Evolutionary conservation across 2,797 vertebrate species (phyloP), one percentile per base, ranked within the genome.

Genomic region (Odontamblyopus lacepedii): DNA sequence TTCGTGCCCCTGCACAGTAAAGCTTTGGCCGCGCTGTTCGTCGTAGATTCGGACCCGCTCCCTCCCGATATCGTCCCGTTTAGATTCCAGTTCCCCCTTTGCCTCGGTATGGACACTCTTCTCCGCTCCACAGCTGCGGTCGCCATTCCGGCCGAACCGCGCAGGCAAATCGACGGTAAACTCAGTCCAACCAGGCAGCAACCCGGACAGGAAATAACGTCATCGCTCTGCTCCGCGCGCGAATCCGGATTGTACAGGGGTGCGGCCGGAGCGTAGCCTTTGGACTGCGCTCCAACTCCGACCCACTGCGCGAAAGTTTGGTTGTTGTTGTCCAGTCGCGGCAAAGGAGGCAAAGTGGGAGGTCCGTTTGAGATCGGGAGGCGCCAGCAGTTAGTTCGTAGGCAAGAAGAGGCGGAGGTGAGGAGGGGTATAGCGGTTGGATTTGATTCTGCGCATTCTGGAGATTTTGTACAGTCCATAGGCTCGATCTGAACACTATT

Each of bases 101-200:
- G 89, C 29, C 87, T 77, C 13, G 85, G 85, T 23, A 91, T 53
- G 0, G 90, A 92, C 48, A 83, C 77, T 65, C 86, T 79, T 13
- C 77, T 78, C 1, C 67, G 71, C 23, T 85, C 63, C 35, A 75
- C 51, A 0, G 91, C 51, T 18, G 77, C 51, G 0, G 91, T 41
- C 0, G 91, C 72, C 0, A 90, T 9, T 0, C 84, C 78, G 16
- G 95, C 90, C 8, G 87, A 87, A 70, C 90, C 87, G n/a, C 92
- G 94, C 74, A 95, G 94, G 89, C 97, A 98, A 88, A 96, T 71
- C 0, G 95, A 96, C 56, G 95, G 85, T 77, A 97, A 95, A 80
- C 94, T 93, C 76, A 97, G 93, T 15, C 95, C 94, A 6, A 93
- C 85, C 6, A 96, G 88, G 79, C 97, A 98, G 90, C 97, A 98